Conservation (phyloP, 2,797 vertebrate species). For the Lutjanus campechanus region DNA sequence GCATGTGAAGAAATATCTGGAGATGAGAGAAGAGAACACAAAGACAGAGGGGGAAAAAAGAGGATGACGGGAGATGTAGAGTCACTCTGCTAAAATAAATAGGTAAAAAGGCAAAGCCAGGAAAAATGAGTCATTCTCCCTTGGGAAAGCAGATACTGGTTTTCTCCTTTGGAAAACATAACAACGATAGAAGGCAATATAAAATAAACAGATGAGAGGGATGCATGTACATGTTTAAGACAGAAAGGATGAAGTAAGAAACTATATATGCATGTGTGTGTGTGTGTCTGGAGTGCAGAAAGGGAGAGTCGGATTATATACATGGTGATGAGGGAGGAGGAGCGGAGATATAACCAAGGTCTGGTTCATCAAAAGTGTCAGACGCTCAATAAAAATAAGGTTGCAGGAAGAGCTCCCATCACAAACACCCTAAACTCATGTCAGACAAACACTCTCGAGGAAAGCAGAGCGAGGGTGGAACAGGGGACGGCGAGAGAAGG, state of each 20-base stretch:
- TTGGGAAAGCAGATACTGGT: constrained; percentile 46
- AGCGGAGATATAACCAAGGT: constrained; percentile 36
- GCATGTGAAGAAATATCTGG: constrained; percentile 20
- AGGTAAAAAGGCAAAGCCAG: constrained; percentile 67
- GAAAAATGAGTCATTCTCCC: constrained; percentile 70
- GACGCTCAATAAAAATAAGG: constrained; percentile 72
- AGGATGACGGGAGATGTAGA: constrained; percentile 32
- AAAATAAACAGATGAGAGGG: constrained; percentile 40
- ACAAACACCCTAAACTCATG: constrained; percentile 58
- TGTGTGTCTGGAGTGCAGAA: neutral
- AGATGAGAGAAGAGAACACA: constrained; percentile 37
- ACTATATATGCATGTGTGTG: neutral
- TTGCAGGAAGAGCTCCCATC: constrained; percentile 51
- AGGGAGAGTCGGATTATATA: constrained; percentile 24
- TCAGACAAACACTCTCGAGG: constrained; percentile 58
- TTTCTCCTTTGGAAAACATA: constrained; percentile 57
- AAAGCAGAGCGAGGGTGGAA: constrained; percentile 25
- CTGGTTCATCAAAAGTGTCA: constrained; percentile 70
- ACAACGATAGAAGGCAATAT: constrained; percentile 30
- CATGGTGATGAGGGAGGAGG: constrained; percentile 55
- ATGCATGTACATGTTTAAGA: constrained; percentile 41
- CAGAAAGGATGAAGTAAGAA: constrained; percentile 8
- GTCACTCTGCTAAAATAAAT: constrained; percentile 63
- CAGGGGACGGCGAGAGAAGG: constrained; percentile 12
- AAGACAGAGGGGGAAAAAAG: constrained; percentile 33